These are phyloP conservation scores for Caenorhabditis virilis DNA, from an alignment of 2,888 invertebrate species.

Conservation along the genomic window DNA sequence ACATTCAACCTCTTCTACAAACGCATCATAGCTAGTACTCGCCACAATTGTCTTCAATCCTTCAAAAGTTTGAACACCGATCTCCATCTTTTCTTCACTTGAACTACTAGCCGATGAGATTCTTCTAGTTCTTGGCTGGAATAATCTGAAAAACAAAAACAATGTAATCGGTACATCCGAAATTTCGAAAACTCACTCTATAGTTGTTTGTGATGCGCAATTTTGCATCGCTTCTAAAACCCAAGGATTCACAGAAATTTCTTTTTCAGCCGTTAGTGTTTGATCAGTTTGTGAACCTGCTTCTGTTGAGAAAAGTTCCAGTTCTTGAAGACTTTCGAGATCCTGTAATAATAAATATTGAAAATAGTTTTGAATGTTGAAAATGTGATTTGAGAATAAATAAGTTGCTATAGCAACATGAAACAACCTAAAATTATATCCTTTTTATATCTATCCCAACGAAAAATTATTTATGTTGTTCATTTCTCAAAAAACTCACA, in stretches of 20 bases:
- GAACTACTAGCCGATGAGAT: conserved; percentile 24
- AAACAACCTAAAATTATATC: no score
- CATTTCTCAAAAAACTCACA: not conserved
- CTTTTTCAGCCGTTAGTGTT: conserved; percentile 11
- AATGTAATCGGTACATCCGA: not conserved
- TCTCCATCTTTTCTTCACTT: conserved; percentile 5
- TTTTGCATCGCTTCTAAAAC: conserved; percentile 15
- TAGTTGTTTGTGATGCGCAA: conserved; percentile 24
- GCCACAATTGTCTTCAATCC: not conserved
- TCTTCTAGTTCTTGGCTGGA: conserved; percentile 15
- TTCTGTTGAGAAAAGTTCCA: conserved; percentile 22
- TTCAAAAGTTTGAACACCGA: not conserved
- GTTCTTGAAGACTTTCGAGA: conserved; percentile 26
- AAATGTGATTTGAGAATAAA: no score
- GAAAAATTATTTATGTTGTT: no score
- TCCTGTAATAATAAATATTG: no score
- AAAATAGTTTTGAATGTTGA: no score
- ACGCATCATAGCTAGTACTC: conserved; percentile 8
- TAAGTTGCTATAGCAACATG: no score
- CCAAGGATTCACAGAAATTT: conserved; percentile 13
- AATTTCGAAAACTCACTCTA: conserved; percentile 8
- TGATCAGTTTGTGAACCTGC: conserved; percentile 22
- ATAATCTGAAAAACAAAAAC: conserved; percentile 13
- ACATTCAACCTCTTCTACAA: conserved; percentile 16
- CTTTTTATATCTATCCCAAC: no score